Evolutionary conservation across 2,888 invertebrate genomes (phyloP).

Genomic region (Campoletis raptor): DNA sequence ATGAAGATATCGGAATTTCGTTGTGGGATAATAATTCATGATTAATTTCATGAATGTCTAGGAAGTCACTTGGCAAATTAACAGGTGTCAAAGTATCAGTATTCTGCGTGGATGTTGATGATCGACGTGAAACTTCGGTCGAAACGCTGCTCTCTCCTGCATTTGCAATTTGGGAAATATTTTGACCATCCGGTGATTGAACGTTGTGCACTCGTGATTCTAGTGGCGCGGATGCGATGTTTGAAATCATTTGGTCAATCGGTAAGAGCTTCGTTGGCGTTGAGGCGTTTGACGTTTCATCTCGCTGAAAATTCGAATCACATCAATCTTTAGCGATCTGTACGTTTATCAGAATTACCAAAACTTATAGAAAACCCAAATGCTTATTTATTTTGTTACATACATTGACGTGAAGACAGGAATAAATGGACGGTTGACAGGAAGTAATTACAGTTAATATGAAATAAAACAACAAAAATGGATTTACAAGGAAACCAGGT

Average conservation of each 20-base stretch:
- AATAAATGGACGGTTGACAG: neutral
- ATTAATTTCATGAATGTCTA: conserved; percentile 78
- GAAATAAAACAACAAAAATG: neutral
- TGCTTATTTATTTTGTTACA: neutral
- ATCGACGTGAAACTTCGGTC: conserved; percentile 81
- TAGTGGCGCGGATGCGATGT: conserved; percentile 78
- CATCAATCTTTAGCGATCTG: neutral
- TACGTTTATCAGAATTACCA: neutral
- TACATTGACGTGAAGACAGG: neutral
- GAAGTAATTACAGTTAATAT: neutral
- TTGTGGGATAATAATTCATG: conserved; percentile 65
- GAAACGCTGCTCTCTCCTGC: conserved; percentile 71
- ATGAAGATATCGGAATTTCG: conserved; percentile 65
- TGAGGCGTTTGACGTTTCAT: conserved; percentile 83
- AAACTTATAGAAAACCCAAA: neutral
- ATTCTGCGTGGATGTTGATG: conserved; percentile 83
- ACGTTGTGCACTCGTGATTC: conserved; percentile 76
- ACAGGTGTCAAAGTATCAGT: conserved; percentile 82
- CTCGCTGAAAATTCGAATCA: conserved; percentile 80
- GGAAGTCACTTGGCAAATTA: conserved; percentile 78
- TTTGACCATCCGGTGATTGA: conserved; percentile 75
- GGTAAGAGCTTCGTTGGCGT: conserved; percentile 83
- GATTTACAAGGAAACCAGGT: neutral
- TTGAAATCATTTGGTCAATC: conserved; percentile 83
- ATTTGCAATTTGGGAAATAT: conserved; percentile 21